These are phyloP conservation scores for Larimichthys crocea DNA, from an alignment of 2,113 vertebrate genomes.

Conservation along the genomic window DNA sequence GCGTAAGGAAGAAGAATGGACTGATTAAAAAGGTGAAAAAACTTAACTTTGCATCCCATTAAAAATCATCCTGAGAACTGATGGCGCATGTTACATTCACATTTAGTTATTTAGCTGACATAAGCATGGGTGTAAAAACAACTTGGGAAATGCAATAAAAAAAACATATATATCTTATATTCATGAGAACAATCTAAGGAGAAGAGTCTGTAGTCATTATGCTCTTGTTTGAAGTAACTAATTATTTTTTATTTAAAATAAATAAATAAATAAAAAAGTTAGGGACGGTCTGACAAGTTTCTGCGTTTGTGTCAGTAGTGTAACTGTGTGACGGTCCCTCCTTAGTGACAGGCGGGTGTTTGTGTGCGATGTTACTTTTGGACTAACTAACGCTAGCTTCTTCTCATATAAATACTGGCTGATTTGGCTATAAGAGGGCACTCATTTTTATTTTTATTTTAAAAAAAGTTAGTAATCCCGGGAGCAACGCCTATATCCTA, in stretches of 20 bases:
- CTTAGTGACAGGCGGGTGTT: fast-evolving
- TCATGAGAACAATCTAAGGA: background rate
- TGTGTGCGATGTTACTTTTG: background rate
- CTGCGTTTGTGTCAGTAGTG: background rate
- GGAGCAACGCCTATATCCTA: background rate
- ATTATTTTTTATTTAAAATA: background rate
- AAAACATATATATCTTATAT: background rate
- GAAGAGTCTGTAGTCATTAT: background rate
- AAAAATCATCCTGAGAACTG: background rate
- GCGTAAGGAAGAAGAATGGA: background rate
- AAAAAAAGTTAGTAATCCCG: background rate
- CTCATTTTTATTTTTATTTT: background rate
- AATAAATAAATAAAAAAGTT: background rate
- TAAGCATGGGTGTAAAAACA: background rate
- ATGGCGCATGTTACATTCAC: too few species aligned
- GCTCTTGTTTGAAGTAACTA: background rate
- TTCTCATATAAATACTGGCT: background rate
- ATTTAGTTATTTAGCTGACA: background rate
- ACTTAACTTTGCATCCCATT: background rate
- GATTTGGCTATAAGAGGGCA: too few species aligned
- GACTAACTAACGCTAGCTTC: background rate
- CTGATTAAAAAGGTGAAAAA: background rate
- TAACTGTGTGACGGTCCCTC: constrained; percentile 20
- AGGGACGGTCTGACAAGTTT: background rate
- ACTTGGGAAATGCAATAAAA: background rate